Evolutionary conservation across 2,888 invertebrate genomes (phyloP), one percentile per base, ranked within the genome.

Genomic region (Gastracanthus pulcherrimus): DNA sequence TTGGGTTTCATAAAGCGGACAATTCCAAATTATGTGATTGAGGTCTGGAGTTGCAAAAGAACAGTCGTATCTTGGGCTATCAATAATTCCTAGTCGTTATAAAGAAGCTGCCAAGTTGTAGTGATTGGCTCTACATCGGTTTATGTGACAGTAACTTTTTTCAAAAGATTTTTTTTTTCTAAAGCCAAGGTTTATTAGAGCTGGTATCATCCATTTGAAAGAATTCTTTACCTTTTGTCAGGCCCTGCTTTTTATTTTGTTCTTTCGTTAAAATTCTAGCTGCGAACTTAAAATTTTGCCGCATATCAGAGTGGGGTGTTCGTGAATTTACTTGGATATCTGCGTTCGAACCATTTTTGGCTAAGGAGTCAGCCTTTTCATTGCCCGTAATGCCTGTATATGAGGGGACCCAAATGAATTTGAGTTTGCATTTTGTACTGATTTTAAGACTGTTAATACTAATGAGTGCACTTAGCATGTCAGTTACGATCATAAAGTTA

Each of bases 11-110:
- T 51, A 70, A 2, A 70, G 6, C 31, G 19, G 48, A 29, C 70
- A 70, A n/a, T 70, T 48, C 70, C 70, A 70, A 16, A 70, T 26
- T 31, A 70, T 26, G 29, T 51, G 70, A 51, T 70, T 70, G 29
- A 70, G 2, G 16, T 70, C 55, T 51, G 51, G 51, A 26, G 34
- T 29, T 31, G 26, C 34, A 41, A 19, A 70, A 7, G 51, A 48
- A 19, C 70, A 70, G 7, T 48, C 34, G 55, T 51, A 70, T 13
- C 31, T 70, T 6, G 70, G 70, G 51, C n/a, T 31, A 51, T 26
- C 34, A 11, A 51, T 55, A n/a, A 70, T 48, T 26, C n/a, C 16
- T 51, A 55, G 11, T 31, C 70, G 29, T 34, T 16, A 9, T 19
- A 70, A 31, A 51, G 70, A 70, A 13, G 70, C 70, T 11, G 31